Evolutionary conservation across 2,888 invertebrate species (phyloP), one percentile per base, ranked within the genome.

Genomic region (Ceriagrion tenellum): DNA sequence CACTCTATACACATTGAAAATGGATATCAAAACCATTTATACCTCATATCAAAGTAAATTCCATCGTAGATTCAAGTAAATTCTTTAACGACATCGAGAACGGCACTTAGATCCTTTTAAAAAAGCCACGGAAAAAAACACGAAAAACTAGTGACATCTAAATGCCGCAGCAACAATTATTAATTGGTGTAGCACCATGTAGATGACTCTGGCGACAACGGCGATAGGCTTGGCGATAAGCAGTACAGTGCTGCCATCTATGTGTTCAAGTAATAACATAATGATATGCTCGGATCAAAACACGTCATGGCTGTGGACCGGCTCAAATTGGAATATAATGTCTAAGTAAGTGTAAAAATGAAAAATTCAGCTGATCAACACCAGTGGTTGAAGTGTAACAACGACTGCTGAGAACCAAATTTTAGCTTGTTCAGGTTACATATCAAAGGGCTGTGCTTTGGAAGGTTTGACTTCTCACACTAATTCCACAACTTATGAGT

Each of bases 261-360:
- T 35, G 30, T 81, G 35, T 81, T 26, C 16, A 35, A 81, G 13
- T 8, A 16, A 0, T 16, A 59, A 59, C 59, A 3, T 56, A 56
- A 30, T n/a, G 30, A 30, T 16, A 30, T 81, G 35, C 81, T 16
- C 35, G 16, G 81, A 81, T 81, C 81, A 81, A 81, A 81, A 81
- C 81, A 81, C 81, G 81, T 81, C 81, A 81, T 81, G 81, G 81
- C 16, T 81, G 35, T 81, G 35, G 35, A 35, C 81, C 81, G 81
- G 81, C 81, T 81, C 35, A 81, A 81, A 81, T 81, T 35, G 81
- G 35, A 81, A 0, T 35, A 35, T 16, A 13, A 35, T 13, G 26
- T 35, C 81, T 18, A 16, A 13, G 35, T 23, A 35, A 81, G 35
- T 8, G 12, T 35, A 30, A 81, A 81, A 35, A 81, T 81, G 81